These are phyloP conservation scores for Nothobranchius furzeri DNA, from an alignment of 2,113 vertebrate species.

Conservation along the genomic window DNA sequence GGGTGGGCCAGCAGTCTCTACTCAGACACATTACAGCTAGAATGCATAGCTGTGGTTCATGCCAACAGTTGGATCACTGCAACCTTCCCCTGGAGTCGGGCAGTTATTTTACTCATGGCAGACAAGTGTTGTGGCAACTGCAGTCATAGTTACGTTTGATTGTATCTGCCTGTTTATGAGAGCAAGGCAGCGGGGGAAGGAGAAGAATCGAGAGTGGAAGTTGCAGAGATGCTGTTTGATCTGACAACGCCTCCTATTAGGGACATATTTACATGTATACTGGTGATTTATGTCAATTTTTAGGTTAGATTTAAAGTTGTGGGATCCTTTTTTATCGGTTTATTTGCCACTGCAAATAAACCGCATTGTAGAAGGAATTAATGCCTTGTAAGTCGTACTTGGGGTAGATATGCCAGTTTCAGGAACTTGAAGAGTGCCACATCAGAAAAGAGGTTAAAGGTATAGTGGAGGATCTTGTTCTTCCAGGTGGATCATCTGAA, in stretches of 20 bases:
- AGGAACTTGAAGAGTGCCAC: too few species aligned
- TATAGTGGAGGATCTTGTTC: too few species aligned
- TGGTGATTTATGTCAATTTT: too few species aligned
- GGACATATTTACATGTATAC: too few species aligned
- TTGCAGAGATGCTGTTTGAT: neutral
- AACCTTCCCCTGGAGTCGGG: constrained; percentile 40
- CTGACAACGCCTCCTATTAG: neutral
- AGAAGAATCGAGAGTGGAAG: constrained; percentile 2
- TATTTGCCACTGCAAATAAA: too few species aligned
- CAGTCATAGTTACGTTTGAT: constrained; percentile 54
- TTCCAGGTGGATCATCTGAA: too few species aligned
- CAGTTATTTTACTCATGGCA: constrained; percentile 47
- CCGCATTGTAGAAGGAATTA: too few species aligned
- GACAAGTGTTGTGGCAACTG: constrained; percentile 73
- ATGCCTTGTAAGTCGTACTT: too few species aligned
- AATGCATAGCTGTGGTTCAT: constrained; percentile 36
- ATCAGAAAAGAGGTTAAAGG: too few species aligned
- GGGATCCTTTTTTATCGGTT: too few species aligned
- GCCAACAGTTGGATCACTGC: constrained; percentile 65
- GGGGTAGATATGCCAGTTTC: too few species aligned
- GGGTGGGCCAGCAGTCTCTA: constrained; percentile 63
- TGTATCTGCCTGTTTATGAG: constrained; percentile 34
- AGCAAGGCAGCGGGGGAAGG: constrained; percentile 16
- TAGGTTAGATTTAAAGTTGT: too few species aligned
- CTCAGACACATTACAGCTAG: constrained; percentile 52